Percentiles rank a stretch among this genome's conserved stretches.
These are phyloP conservation scores for Etheostoma spectabile DNA, from an alignment of 2,113 vertebrate genomes.

Conservation along the genomic window DNA sequence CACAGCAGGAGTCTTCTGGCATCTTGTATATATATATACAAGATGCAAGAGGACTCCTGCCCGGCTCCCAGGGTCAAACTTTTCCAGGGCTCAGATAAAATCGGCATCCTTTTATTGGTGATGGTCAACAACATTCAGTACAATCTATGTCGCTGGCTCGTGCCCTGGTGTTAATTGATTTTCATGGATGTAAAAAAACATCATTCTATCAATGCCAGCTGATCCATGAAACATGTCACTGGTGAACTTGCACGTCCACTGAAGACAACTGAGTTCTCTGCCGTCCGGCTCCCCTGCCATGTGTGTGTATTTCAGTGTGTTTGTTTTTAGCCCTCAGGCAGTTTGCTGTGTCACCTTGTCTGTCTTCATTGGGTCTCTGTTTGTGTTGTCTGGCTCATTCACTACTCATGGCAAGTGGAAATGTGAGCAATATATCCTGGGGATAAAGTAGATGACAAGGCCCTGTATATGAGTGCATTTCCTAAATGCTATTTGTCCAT, in stretches of 20 bases:
- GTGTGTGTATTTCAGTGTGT: conserved; percentile 12
- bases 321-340: conserved; percentile 19
- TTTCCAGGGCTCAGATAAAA: neutral
- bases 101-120: neutral
- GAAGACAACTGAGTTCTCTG: neutral
- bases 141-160: neutral
- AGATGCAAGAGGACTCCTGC: too few species aligned
- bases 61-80: too few species aligned
- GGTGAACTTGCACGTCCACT: neutral
- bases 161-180: neutral
- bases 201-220: neutral
- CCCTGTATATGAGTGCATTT: neutral
- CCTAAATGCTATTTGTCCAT: neutral
- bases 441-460: neutral
- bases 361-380: conserved; percentile 35
- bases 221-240: neutral
- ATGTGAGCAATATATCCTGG: neutral
- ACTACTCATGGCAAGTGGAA: conserved; percentile 4
- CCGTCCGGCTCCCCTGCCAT: neutral
- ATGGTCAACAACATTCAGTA: neutral
- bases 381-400: conserved; percentile 25
- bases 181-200: neutral
- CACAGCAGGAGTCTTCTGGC: too few species aligned
- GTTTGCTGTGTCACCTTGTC: conserved; percentile 43
- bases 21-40: too few species aligned